Evolutionary conservation across 2,797 vertebrate species (phyloP).

Genomic region (Coccyzus lansbergi): DNA sequence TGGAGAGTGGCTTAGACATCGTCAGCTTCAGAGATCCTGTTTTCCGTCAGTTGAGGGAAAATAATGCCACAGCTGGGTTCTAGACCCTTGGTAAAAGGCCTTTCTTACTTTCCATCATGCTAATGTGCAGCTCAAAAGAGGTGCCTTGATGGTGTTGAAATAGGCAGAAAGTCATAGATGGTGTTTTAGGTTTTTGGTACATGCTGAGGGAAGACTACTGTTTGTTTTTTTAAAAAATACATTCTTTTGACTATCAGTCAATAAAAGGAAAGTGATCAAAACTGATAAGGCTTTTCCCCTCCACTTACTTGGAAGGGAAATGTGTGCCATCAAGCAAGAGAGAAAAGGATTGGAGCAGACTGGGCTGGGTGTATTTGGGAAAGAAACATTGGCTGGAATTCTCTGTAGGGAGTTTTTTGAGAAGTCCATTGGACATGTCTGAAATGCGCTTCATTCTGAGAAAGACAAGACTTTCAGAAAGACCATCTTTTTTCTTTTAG

Average conservation of each 20-base stretch:
- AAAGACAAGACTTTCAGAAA: not conserved
- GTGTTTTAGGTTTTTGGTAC: not conserved
- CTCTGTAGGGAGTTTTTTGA: not conserved
- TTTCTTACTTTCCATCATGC: not conserved
- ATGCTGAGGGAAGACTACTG: not conserved
- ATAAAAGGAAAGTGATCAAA: not conserved
- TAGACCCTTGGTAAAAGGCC: not conserved
- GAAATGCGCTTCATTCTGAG: not conserved
- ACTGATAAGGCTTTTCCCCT: not conserved
- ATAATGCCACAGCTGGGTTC: not conserved
- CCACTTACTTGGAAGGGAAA: not conserved
- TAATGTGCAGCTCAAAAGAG: not conserved
- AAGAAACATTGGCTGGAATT: not conserved
- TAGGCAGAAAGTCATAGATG: not conserved
- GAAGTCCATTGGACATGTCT: not conserved
- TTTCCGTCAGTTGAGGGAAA: not conserved
- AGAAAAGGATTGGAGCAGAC: not conserved
- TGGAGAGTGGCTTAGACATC: not conserved
- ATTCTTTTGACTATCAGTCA: not conserved
- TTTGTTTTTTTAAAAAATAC: not conserved
- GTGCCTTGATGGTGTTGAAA: not conserved
- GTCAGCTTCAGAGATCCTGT: not conserved
- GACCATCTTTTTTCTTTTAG: not conserved
- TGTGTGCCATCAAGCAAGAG: not conserved
- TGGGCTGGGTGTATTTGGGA: not conserved